These are phyloP conservation scores for Petaurus breviceps DNA, from an alignment of 2,113 vertebrate genomes.

Conservation along the genomic window DNA sequence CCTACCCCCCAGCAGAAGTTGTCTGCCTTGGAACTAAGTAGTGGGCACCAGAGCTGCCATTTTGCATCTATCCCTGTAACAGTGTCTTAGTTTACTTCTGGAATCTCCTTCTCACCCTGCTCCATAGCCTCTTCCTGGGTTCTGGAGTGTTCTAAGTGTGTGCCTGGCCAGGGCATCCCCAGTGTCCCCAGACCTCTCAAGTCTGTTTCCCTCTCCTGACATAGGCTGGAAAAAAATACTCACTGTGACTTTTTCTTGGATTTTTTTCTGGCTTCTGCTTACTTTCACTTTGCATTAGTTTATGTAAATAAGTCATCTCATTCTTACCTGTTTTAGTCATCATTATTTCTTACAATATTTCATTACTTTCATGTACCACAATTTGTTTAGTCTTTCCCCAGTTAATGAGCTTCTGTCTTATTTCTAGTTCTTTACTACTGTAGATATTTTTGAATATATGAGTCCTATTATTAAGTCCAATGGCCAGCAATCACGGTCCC, in stretches of 20 bases:
- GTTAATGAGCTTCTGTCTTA: not conserved
- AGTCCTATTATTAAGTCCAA: not conserved
- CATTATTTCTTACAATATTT: too few relatives aligned
- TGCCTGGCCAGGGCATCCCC: not conserved
- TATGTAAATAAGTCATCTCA: too few relatives aligned
- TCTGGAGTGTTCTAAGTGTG: too few relatives aligned
- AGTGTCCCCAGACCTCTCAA: not conserved
- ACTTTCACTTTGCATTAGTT: too few relatives aligned
- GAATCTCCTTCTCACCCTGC: not conserved
- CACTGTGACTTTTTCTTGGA: not conserved
- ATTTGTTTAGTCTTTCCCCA: too few relatives aligned
- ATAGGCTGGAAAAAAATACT: not conserved
- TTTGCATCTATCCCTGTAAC: not conserved
- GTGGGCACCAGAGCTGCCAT: not conserved
- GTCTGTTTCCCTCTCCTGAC: not conserved
- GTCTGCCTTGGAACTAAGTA: not conserved
- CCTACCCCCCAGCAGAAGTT: not conserved
- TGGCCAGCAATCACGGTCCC: not conserved
- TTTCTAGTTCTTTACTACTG: not conserved
- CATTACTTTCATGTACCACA: too few relatives aligned
- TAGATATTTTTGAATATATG: not conserved
- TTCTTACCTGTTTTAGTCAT: too few relatives aligned
- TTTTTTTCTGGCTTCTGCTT: not conserved
- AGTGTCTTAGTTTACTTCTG: not conserved
- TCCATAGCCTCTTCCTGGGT: too few relatives aligned